Evolutionary conservation across 2,888 invertebrate species (phyloP).

Genomic region (Megalurothrips usitatus): DNA sequence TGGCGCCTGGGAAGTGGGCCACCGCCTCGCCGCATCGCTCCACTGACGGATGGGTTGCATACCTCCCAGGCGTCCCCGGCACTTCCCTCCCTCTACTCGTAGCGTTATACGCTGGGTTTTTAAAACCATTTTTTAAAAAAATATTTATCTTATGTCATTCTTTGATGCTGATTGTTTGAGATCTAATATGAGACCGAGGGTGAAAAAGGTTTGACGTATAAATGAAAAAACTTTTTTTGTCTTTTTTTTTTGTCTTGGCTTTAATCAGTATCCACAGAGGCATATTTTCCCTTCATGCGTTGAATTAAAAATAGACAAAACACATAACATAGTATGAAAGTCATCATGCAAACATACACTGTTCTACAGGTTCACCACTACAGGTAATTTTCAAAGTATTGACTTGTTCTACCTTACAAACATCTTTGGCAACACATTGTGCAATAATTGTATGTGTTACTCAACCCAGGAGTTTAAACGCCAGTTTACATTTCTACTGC

Average conservation of each 20-base stretch:
- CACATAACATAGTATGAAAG: background rate
- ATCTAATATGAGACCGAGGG: background rate
- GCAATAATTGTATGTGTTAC: background rate
- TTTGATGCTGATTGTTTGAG: background rate
- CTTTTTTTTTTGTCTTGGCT: background rate
- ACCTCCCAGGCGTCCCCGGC: no score
- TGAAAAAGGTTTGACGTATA: background rate
- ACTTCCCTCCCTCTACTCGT: no score
- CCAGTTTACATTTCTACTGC: background rate
- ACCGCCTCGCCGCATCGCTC: background rate
- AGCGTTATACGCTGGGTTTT: no score
- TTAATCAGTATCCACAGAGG: background rate
- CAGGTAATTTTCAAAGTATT: background rate
- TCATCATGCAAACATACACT: background rate
- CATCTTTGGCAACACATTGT: slow-evolving; percentile 14
- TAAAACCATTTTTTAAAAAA: no score
- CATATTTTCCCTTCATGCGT: background rate
- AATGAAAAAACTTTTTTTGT: background rate
- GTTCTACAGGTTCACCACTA: background rate
- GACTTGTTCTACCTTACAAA: background rate
- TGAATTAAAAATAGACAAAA: background rate
- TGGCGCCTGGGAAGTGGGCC: background rate
- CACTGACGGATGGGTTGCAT: background rate
- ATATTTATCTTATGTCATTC: no score
- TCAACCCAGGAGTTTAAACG: background rate